These are phyloP conservation scores for Pituophis catenifer DNA, from an alignment of 2,113 vertebrate species.

Conservation along the genomic window DNA sequence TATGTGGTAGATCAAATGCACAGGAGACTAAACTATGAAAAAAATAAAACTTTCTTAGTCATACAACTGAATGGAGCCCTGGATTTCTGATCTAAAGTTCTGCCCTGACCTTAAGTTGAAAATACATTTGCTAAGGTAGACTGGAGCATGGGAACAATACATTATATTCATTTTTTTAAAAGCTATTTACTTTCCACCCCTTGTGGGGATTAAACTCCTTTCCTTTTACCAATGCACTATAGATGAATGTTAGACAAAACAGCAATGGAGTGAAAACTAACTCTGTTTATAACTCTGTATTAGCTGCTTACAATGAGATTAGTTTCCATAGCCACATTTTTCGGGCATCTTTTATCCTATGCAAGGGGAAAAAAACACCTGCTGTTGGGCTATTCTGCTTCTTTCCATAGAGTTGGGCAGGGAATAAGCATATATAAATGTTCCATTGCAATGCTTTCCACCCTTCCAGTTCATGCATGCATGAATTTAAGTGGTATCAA, in stretches of 20 bases:
- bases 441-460: not conserved
- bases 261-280: not conserved
- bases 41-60: not conserved
- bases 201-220: not conserved
- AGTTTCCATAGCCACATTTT: not conserved
- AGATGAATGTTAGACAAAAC: not conserved
- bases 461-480: not conserved
- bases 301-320: not conserved
- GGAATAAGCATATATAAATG: not conserved
- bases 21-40: not conserved
- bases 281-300: not conserved
- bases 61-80: not conserved
- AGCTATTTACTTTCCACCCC: conserved; percentile 24
- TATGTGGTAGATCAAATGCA: not conserved
- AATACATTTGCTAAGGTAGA: not conserved
- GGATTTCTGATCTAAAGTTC: not conserved
- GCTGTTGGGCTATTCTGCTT: not conserved
- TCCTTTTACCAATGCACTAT: not conserved
- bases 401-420: not conserved
- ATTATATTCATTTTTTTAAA: conserved; percentile 45
- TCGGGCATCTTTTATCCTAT: not conserved
- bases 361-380: not conserved
- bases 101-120: conserved; percentile 7
- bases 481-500: not conserved
- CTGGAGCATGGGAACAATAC: not conserved